phyloP scores from a whole-genome alignment of 2,888 invertebrate species.

The Malachius bipustulatus region DNA sequence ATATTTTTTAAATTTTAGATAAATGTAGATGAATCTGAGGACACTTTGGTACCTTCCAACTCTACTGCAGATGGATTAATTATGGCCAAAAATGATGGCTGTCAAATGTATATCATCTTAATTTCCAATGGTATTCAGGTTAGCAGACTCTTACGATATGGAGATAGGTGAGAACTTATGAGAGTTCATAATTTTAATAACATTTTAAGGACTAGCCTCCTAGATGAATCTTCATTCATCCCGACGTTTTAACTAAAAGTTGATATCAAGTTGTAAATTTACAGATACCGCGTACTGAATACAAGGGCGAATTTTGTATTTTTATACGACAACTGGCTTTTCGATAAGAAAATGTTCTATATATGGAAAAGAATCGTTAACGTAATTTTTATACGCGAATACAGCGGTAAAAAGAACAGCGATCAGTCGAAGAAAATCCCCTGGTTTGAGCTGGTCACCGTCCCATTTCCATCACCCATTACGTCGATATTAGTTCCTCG shows the following conservation, averaged over 20 bases:
- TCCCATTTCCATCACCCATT: conserved; percentile 58
- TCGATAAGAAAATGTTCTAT: conserved; percentile 51
- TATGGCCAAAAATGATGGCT: conserved; percentile 50
- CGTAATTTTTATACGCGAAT: conserved; percentile 56
- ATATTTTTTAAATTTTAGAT: conserved; percentile 40
- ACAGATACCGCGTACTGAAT: conserved; percentile 58
- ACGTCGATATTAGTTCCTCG: conserved; percentile 45
- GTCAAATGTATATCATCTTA: conserved; percentile 58
- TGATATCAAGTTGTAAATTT: no score
- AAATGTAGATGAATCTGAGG: conserved; percentile 50
- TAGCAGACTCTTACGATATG: conserved; percentile 52
- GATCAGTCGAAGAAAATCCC: conserved; percentile 33
- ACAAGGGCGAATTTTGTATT: conserved; percentile 60
- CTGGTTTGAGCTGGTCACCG: conserved; percentile 61
- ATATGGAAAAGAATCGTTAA: conserved; percentile 69
- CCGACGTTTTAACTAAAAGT: no score
- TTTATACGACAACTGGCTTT: conserved; percentile 56
- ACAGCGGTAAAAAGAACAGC: conserved; percentile 26
- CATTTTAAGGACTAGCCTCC: no score
- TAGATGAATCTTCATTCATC: no score
- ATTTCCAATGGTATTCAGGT: conserved; percentile 61
- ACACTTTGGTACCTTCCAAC: conserved; percentile 49
- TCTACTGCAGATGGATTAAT: conserved; percentile 45
- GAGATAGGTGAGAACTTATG: conserved; percentile 57
- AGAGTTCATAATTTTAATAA: no score